These are phyloP conservation scores for Cinclus mexicanus DNA, from an alignment of 2,113 vertebrate species.

Conservation along the genomic window DNA sequence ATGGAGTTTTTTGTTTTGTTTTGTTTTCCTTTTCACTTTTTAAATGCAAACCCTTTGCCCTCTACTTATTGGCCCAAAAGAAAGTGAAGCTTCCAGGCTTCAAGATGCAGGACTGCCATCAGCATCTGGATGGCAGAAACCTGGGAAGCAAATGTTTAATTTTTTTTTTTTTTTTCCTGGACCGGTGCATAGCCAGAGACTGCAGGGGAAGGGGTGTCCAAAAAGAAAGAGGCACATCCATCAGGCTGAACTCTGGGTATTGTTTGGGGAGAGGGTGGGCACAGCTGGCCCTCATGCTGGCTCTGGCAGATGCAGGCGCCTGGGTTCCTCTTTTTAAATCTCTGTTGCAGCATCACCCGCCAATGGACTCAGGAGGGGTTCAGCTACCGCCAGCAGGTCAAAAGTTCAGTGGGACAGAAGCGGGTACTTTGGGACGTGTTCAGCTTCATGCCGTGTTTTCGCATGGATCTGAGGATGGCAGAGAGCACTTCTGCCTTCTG, in stretches of 20 bases:
- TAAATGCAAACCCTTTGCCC: neutral
- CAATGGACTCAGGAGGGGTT: constrained; percentile 35
- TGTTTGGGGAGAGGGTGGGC: constrained; percentile 46
- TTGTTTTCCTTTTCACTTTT: neutral
- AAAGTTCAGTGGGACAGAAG: constrained; percentile 71
- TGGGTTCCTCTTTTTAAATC: constrained; percentile 59
- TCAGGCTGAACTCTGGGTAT: constrained; percentile 34
- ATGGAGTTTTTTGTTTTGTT: fast-evolving
- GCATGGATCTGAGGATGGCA: neutral
- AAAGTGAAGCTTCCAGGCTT: constrained; percentile 41
- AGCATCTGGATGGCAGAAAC: constrained; percentile 42
- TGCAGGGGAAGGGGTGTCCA: neutral
- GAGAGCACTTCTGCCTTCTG: neutral
- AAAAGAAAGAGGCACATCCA: constrained; percentile 55
- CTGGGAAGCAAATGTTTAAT: constrained; percentile 44
- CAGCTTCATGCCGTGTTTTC: neutral
- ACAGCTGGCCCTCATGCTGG: constrained; percentile 49
- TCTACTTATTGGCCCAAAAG: neutral
- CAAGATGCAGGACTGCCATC: neutral
- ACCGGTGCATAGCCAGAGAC: neutral
- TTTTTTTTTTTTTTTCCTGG: neutral
- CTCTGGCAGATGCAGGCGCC: constrained; percentile 62
- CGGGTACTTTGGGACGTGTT: neutral
- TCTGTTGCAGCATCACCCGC: neutral
- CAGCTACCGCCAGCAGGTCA: constrained; percentile 57